Percentiles rank a stretch among this genome's conserved stretches.
Conservation (phyloP, 2,113 vertebrate genomes). For the Trichechus manatus region DNA sequence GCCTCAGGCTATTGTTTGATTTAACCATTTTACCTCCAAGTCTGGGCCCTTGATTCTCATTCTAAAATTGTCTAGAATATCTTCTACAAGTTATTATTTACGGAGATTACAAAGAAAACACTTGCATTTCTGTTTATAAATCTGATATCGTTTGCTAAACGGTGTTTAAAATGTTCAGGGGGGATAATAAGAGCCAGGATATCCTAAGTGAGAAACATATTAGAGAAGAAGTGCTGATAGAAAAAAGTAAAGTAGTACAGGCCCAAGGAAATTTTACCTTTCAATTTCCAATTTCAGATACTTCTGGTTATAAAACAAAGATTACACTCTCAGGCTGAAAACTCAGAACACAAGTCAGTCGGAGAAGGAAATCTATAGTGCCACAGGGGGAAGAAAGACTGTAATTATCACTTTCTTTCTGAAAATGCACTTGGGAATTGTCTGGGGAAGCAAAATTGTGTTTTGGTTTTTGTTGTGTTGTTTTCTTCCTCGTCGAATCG, state of each 20-base stretch:
- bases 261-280: constrained; percentile 9
- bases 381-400: neutral
- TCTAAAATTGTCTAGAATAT: constrained; percentile 49
- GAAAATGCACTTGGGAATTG: neutral
- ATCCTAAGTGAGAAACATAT: constrained; percentile 46
- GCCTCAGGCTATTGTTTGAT: neutral
- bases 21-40: constrained; percentile 9
- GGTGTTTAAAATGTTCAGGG: constrained; percentile 35
- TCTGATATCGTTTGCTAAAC: constrained; percentile 32
- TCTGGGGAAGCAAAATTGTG: neutral
- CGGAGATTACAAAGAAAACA: constrained; percentile 51
- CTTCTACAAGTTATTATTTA: neutral
- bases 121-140: constrained; percentile 63
- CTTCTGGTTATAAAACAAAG: constrained; percentile 41
- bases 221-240: constrained; percentile 39
- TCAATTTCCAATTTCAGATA: constrained; percentile 40
- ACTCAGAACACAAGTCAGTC: neutral
- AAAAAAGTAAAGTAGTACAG: neutral
- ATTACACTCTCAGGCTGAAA: neutral
- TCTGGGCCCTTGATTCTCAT: neutral
- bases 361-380: neutral
- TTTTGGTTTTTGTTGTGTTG: neutral
- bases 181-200: too few species aligned
- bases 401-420: neutral
- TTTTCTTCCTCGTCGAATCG: neutral